A percentile compares a stretch with the other conserved stretches of the same genome.
phyloP scores from a whole-genome alignment of 2,113 vertebrate genomes.

The Leptodactylus fuscus region DNA sequence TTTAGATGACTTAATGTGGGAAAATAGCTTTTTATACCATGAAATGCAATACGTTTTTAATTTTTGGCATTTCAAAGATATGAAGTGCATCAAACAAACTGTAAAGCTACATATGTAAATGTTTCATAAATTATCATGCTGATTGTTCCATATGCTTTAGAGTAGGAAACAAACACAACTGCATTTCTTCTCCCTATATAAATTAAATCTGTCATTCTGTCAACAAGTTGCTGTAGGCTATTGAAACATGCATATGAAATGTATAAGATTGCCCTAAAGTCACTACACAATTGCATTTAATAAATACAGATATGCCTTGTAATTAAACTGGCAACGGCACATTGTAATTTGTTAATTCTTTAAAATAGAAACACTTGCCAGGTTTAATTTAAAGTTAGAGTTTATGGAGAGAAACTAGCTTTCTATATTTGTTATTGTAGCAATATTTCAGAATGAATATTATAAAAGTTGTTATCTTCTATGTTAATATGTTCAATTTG shows the following conservation, averaged over 20 bases:
- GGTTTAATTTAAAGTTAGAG: neutral
- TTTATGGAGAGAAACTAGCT: neutral
- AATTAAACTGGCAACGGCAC: neutral
- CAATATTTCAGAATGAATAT: too few species aligned
- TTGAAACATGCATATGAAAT: neutral
- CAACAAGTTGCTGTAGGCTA: conserved; percentile 30
- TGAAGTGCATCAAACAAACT: too few species aligned
- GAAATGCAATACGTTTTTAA: too few species aligned
- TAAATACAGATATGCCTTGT: conserved; percentile 9
- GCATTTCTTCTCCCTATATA: conserved; percentile 10
- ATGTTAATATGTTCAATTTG: too few species aligned
- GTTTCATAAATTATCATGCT: neutral
- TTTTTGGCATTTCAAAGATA: too few species aligned
- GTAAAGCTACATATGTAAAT: neutral
- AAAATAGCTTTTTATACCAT: too few species aligned
- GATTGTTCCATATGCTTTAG: conserved; percentile 9
- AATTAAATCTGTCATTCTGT: conserved; percentile 35
- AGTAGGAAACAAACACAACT: neutral
- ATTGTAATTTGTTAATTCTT: neutral
- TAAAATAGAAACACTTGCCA: conserved; percentile 4
- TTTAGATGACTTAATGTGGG: too few species aligned
- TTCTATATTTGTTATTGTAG: neutral
- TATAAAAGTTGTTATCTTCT: too few species aligned
- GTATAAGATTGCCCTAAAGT: conserved; percentile 33
- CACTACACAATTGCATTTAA: conserved; percentile 20